Evolutionary conservation across 2,797 vertebrate species (phyloP).

Genomic region (Pogonophryne albipinna): DNA sequence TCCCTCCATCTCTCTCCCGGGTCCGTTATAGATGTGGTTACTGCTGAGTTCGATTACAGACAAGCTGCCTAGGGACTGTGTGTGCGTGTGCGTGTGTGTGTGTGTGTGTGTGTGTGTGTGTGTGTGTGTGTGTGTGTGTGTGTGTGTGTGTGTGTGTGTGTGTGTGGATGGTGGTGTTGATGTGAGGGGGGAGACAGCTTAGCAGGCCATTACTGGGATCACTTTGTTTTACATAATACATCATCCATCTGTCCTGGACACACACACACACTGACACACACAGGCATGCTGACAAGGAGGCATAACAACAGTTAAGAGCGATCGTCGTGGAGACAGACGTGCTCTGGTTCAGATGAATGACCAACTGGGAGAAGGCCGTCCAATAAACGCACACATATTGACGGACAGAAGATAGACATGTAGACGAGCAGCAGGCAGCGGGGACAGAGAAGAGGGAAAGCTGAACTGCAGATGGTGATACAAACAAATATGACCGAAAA

Average conservation of each 20-base stretch:
- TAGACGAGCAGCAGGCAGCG: neutral
- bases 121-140: slow-evolving; percentile 20
- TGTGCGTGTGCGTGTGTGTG: slow-evolving; percentile 10
- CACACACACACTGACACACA: slow-evolving; percentile 45
- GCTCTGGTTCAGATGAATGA: slow-evolving; percentile 44
- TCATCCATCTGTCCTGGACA: slow-evolving; percentile 83
- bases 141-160: slow-evolving; percentile 22
- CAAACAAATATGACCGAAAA: slow-evolving; percentile 28
- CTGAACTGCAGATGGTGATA: slow-evolving; percentile 24
- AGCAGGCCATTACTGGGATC: slow-evolving; percentile 84
- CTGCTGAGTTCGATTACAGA: slow-evolving; percentile 76
- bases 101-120: slow-evolving; percentile 28
- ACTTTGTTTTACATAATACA: slow-evolving; percentile 87
- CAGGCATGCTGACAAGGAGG: slow-evolving; percentile 39
- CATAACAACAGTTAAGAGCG: slow-evolving; percentile 55
- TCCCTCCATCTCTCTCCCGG: slow-evolving; percentile 69
- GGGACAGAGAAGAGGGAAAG: neutral
- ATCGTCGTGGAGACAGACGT: slow-evolving; percentile 63
- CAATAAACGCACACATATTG: slow-evolving; percentile 32
- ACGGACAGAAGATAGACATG: slow-evolving; percentile 3
- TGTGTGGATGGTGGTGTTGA: neutral
- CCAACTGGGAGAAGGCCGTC: slow-evolving; percentile 30
- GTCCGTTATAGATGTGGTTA: slow-evolving; percentile 74
- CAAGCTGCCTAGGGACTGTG: slow-evolving; percentile 68
- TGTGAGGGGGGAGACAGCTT: slow-evolving; percentile 59